Base-by-base conservation (phyloP, 2,113 vertebrate genomes). In the Nibea albiflora region DNA sequence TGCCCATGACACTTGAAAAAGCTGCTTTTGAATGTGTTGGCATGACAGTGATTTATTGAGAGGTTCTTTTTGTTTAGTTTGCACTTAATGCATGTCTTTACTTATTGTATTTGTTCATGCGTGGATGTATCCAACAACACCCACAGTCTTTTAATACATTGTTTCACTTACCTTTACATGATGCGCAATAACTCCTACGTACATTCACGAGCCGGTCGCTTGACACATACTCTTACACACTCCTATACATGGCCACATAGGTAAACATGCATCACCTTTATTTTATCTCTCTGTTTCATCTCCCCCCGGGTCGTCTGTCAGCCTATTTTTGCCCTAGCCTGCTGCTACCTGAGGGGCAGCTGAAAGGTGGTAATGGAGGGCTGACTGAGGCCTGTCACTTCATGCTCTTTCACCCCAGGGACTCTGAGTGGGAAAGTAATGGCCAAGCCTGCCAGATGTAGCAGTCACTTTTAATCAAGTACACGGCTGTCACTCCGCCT, bases 391-490 rank as follows among this genome's bases (percentile, higher is more conserved):
- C 90, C 92, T 95, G 93, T 95, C 93, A 93, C 95, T 95, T 95
- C 88, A 87, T 93, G 93, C 92, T 92, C 93, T 84, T 91, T 92
- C 92, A 92, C 93, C 91, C 86, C 22, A 56, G 94, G 92, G 94
- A 92, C 87, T 85, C 75, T 54, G 84, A 88, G 91, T 94, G 94
- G 92, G 92, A 94, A 94, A 94, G 93, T 94, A 95, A 95, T 94
- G 93, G 94, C 91, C 76, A 52, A 76, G 89, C 86, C 92, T 95
- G 93, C 93, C 93, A 95, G 94, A 95, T 95, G 94, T 94, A 95
- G 93, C 92, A 91, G 94, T 96, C 95, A 95, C 93, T 95, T 96
- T 95, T 94, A 96, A 95, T 96, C 94, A 94, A 94, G 92, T 92
- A 86, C 90, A 93, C 66, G 70, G 87, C 90, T 94, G 94, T 96